phyloP scores from a whole-genome alignment of 1,140 invertebrate genomes.

The Cotesia glomerata region DNA sequence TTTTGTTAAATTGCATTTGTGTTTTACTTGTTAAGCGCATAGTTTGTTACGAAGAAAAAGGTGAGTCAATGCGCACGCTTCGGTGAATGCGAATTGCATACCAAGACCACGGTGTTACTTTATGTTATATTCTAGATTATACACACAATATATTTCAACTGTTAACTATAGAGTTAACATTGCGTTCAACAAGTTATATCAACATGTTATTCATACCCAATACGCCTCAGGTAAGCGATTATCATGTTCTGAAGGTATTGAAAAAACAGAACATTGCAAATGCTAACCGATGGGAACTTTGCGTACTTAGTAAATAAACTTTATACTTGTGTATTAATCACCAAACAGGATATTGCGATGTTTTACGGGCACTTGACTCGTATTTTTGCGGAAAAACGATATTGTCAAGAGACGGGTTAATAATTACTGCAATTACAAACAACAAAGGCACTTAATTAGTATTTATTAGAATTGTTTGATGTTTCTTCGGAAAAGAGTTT shows the following conservation, averaged over 20 bases:
- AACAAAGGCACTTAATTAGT: too few species aligned
- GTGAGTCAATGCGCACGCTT: conserved; percentile 11
- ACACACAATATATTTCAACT: too few species aligned
- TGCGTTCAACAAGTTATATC: too few species aligned
- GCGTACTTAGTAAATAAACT: neutral
- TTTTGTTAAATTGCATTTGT: too few species aligned
- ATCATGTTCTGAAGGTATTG: neutral
- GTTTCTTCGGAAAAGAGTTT: too few species aligned
- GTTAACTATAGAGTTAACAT: too few species aligned
- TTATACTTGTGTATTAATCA: conserved; percentile 10
- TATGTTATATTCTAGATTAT: too few species aligned
- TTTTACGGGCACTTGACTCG: conserved; percentile 12
- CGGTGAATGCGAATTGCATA: neutral
- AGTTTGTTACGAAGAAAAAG: neutral
- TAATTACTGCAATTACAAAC: neutral
- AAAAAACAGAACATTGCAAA: neutral
- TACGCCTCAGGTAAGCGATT: too few species aligned
- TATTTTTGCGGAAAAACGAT: neutral
- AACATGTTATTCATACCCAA: too few species aligned
- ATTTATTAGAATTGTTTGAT: too few species aligned
- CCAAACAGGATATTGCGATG: conserved; percentile 4
- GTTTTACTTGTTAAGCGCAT: too few species aligned
- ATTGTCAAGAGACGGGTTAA: neutral
- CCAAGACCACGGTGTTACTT: neutral
- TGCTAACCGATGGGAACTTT: neutral